Percentiles rank a stretch among this genome's conserved stretches.
Evolutionary conservation across 2,797 vertebrate species (phyloP).

Genomic region (Chaenodraco wilsoni): DNA sequence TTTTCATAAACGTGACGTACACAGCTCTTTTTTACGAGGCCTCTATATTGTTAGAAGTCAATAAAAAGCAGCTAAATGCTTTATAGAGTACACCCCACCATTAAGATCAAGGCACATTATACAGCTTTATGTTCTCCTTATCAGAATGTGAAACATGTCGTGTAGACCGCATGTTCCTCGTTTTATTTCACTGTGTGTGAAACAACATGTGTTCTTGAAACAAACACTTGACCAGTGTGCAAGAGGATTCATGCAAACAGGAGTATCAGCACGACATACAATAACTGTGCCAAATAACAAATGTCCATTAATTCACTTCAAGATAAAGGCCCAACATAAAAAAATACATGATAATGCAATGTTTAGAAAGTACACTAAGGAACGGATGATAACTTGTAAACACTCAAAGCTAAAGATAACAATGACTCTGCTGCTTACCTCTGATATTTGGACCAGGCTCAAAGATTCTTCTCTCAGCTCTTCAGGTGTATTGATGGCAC

Average conservation of each 20-base stretch:
- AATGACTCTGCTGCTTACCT: conserved; percentile 53
- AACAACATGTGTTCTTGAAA: conserved; percentile 25
- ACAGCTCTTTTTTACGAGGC: background rate
- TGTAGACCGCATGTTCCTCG: conserved; percentile 58
- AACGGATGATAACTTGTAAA: background rate
- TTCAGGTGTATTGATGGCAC: conserved; percentile 42
- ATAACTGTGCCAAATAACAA: conserved; percentile 1
- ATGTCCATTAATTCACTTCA: background rate
- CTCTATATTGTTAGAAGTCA: background rate
- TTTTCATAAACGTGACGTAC: background rate
- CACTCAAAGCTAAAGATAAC: background rate
- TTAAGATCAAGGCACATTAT: conserved; percentile 10
- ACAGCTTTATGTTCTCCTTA: conserved; percentile 58
- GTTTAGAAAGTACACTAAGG: background rate
- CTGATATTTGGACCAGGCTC: conserved; percentile 24
- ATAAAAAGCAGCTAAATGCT: background rate
- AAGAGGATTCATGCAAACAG: conserved; percentile 23
- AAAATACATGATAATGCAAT: background rate
- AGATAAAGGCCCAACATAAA: background rate
- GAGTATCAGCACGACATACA: conserved; percentile 4
- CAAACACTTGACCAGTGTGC: conserved; percentile 11
- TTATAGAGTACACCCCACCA: background rate
- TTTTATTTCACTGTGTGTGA: conserved; percentile 34
- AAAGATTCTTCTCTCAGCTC: conserved; percentile 11
- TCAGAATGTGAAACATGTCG: conserved; percentile 14